Base-by-base conservation (phyloP, 2,888 invertebrate genomes). In the Andrena fulva region DNA sequence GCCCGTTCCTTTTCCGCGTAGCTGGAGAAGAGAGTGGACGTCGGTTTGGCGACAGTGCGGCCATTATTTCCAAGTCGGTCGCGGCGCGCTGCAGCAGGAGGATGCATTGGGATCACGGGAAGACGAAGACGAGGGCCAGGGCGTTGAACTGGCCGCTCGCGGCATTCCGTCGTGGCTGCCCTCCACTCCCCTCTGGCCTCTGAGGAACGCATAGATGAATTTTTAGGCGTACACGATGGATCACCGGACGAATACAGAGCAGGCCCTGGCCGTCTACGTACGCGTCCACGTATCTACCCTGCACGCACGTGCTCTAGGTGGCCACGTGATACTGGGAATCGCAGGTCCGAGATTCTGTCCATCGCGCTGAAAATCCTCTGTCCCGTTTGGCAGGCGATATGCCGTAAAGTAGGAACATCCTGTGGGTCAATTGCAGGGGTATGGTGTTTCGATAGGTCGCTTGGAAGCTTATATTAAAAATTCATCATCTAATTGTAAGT, bases 111-210 rank as follows among this genome's bases (percentile, higher is more conserved):
- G 86, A 86, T 80, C 75, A 84, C 74, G 82, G 63, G 84, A 79
- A 78, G 82, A 70, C 68, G 84, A 82, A 76, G 85, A 75, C 48
- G 77, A 76, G 80, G 84, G 86, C 84, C 82, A 87, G 91, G 92
- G 83, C 91, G 88, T 90, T 92, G 91, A 92, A 92, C 92, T 80
- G 87, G 85, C 85, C 85, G 84, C 84, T 87, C 84, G 84, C 84
- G 88, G 90, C 91, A 89, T 91, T 89, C 90, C 88, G 88, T 78
- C 78, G 86, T 85, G 84, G 56, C 62, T 29, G 50, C 50, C 66
- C 48, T 71, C 77, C 70, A 35, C 67, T 66, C 70, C 60, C 68
- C 73, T 73, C 64, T 66, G 31, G 12, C 64, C 54, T 64, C 71
- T 24, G 54, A 60, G 7, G 73, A 56, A 73, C 82, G 86, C 84